These are phyloP conservation scores for Pygmarrhopalites habei DNA, from an alignment of 1,140 invertebrate species.

Conservation along the genomic window DNA sequence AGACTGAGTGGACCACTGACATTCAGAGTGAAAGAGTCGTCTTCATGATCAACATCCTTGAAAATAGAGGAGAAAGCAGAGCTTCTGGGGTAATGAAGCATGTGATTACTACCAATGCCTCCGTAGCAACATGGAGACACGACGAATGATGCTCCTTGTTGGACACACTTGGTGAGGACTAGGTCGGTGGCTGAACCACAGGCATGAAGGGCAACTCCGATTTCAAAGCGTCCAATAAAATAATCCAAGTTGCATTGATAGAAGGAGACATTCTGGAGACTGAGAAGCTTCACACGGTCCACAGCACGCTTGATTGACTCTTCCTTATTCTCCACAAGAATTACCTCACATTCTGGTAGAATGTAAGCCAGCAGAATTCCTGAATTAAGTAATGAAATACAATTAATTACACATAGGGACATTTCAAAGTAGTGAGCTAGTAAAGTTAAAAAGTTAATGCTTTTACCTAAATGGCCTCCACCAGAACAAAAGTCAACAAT, in stretches of 20 bases:
- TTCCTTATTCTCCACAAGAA: constrained; percentile 89
- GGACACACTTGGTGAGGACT: constrained; percentile 69
- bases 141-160: constrained; percentile 70
- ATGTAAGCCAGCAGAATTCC: constrained; percentile 68
- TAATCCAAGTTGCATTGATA: constrained; percentile 84
- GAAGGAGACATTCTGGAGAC: constrained; percentile 67
- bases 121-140: constrained; percentile 94
- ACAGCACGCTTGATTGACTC: constrained; percentile 69
- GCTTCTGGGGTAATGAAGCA: constrained; percentile 58
- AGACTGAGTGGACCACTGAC: constrained; percentile 84
- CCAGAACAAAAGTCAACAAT: constrained; percentile 95
- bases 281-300: constrained; percentile 59
- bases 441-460: no score
- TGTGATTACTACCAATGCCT: constrained; percentile 63
- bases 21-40: constrained; percentile 50
- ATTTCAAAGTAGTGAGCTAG: no score
- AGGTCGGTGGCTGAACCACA: constrained; percentile 92
- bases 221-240: constrained; percentile 55
- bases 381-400: not conserved
- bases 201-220: constrained; percentile 83
- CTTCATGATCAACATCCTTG: constrained; percentile 53
- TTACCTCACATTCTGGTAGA: constrained; percentile 64
- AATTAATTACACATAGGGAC: no score
- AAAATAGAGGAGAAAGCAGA: constrained; percentile 46
- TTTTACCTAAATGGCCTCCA: constrained; percentile 73